Evolutionary conservation across 2,797 vertebrate genomes (phyloP).

Genomic region (Furcifer pardalis): DNA sequence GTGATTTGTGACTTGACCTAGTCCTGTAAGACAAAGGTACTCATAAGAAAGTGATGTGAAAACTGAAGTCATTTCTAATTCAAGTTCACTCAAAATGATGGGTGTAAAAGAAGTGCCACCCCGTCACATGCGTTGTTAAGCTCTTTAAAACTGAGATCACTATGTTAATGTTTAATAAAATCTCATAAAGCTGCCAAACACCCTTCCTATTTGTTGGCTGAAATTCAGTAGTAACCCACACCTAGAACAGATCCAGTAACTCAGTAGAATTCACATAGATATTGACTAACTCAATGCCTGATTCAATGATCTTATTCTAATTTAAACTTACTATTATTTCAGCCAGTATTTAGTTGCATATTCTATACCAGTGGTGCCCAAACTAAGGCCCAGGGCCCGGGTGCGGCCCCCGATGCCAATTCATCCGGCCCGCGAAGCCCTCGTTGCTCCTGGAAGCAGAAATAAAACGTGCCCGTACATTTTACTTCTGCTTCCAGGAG

Average conservation of each 20-base stretch:
- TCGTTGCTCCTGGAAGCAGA: too few species aligned
- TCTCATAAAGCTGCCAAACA: slow-evolving; percentile 12
- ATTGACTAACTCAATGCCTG: too few species aligned
- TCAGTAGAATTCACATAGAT: too few species aligned
- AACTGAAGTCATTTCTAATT: not conserved
- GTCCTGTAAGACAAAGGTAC: slow-evolving; percentile 17
- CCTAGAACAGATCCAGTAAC: too few species aligned
- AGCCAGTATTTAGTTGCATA: not conserved
- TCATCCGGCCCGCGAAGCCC: too few species aligned
- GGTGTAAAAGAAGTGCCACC: fast-evolving
- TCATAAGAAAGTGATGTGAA: fast-evolving
- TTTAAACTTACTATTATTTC: not conserved
- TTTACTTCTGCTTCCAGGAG: too few species aligned
- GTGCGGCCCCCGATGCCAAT: too few species aligned
- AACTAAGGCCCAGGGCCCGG: too few species aligned
- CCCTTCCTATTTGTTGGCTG: not conserved
- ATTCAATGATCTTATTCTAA: not conserved
- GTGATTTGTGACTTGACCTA: not conserved
- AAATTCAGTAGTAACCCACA: too few species aligned
- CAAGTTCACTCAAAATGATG: not conserved
- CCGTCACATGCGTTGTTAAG: not conserved
- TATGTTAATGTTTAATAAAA: not conserved
- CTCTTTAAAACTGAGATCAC: slow-evolving; percentile 14
- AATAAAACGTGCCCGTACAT: too few species aligned
- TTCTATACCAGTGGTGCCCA: too few species aligned